A percentile compares a stretch with the other conserved stretches of the same genome.
Evolutionary conservation across 2,888 invertebrate species (phyloP).

Genomic region (Dysmachus trigonus): DNA sequence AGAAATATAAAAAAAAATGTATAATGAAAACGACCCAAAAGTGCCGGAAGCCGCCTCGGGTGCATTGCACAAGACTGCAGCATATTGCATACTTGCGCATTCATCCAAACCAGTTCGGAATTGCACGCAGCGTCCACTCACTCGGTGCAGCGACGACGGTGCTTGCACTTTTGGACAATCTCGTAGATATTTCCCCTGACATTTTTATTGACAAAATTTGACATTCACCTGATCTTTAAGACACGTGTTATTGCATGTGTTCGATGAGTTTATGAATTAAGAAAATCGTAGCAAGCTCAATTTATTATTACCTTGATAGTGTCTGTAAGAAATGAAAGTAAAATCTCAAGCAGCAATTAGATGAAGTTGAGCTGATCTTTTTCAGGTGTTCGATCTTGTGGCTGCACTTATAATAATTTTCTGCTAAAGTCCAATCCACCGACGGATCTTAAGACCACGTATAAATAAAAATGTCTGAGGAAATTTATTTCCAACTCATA

Average conservation of each 20-base stretch:
- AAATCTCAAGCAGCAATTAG: not conserved
- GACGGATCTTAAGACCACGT: not conserved
- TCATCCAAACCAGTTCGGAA: slow-evolving; percentile 10
- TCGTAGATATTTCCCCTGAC: not conserved
- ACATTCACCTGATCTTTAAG: not conserved
- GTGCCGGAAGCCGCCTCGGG: slow-evolving; percentile 8
- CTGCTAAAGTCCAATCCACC: not conserved
- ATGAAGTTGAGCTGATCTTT: not conserved
- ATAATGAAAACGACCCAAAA: slow-evolving; percentile 21
- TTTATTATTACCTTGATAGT: not conserved
- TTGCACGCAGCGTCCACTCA: not conserved
- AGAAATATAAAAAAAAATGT: not conserved
- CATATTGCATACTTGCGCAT: not conserved
- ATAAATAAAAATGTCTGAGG: not conserved
- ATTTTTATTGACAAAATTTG: not conserved
- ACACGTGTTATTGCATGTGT: not conserved
- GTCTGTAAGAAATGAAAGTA: not conserved
- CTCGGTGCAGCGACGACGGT: not conserved
- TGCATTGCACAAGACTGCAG: slow-evolving; percentile 5
- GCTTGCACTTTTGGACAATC: not conserved
- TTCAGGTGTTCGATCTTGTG: not conserved
- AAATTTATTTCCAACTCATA: not conserved
- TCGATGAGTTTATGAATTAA: not conserved
- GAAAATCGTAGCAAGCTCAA: not conserved
- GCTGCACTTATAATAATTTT: not conserved